Conservation (phyloP, 2,113 vertebrate genomes). For the Entelurus aequoreus region DNA sequence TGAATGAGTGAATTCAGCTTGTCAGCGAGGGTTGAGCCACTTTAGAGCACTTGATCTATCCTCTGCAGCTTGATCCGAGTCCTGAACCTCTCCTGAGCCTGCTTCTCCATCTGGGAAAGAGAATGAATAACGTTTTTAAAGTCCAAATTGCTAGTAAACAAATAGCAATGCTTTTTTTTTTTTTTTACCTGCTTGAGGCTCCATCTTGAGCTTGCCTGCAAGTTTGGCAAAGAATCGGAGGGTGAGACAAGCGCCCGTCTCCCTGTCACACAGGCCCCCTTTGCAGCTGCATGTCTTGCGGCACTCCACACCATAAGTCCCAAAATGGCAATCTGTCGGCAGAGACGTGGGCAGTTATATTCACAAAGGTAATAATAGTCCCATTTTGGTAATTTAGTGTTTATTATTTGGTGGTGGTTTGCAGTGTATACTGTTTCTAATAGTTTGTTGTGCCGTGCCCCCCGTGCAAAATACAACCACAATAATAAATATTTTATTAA, state of each 20-base stretch:
- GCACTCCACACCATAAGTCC: constrained; percentile 89
- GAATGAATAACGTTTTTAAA: no score
- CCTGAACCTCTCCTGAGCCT: constrained; percentile 84
- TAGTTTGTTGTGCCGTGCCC: no score
- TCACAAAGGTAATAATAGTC: no score
- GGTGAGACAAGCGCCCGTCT: constrained; percentile 85
- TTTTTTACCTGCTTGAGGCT: constrained; percentile 72
- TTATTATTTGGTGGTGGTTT: no score
- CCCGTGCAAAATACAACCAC: no score
- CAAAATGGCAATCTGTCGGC: constrained; percentile 84
- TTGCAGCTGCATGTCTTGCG: constrained; percentile 86
- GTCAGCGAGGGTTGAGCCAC: constrained; percentile 89
- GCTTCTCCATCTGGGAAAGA: constrained; percentile 65
- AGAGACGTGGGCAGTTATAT: neutral
- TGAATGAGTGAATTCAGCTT: constrained; percentile 17
- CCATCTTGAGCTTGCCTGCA: constrained; percentile 67
- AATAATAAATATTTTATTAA: no score
- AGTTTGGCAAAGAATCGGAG: constrained; percentile 85
- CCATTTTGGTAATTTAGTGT: no score
- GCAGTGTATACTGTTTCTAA: no score
- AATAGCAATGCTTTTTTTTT: no score
- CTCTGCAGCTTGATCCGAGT: constrained; percentile 64
- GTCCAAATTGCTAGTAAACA: no score
- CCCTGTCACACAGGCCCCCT: constrained; percentile 88
- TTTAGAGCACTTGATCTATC: constrained; percentile 74